Evolutionary conservation across 2,113 vertebrate genomes (phyloP).

Genomic region (Pomatorhinus ruficollis): DNA sequence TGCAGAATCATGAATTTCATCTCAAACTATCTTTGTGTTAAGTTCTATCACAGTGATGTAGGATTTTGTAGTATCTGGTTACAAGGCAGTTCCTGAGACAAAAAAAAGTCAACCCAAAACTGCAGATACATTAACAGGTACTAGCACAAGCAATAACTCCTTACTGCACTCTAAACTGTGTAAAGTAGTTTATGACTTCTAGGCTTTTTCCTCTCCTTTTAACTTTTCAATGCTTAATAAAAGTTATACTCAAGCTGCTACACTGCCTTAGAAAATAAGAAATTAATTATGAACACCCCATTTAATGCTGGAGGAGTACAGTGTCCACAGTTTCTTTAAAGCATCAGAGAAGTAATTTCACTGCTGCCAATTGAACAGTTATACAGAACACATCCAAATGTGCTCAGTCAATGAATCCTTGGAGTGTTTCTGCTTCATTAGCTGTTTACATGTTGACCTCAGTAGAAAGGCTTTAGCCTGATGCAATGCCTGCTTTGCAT

Average conservation of each 20-base stretch:
- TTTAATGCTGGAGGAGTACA: conserved; percentile 26
- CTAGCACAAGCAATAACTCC: conserved; percentile 22
- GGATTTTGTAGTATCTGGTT: background rate
- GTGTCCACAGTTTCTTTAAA: conserved; percentile 47
- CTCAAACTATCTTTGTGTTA: background rate
- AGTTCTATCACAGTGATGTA: background rate
- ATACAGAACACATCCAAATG: conserved; percentile 50
- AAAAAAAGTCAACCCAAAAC: background rate
- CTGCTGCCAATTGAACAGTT: conserved; percentile 37
- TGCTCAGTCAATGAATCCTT: conserved; percentile 58
- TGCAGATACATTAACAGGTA: background rate
- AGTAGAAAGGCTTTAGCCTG: conserved; percentile 42
- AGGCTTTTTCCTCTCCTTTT: conserved; percentile 16
- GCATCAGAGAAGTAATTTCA: conserved; percentile 47
- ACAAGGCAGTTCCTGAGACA: conserved; percentile 1
- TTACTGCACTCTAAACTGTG: background rate
- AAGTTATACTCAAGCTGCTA: conserved; percentile 39
- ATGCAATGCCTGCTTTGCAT: conserved; percentile 41
- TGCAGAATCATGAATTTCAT: background rate
- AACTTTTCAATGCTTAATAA: conserved; percentile 51
- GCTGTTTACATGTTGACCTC: conserved; percentile 70
- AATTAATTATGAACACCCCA: conserved; percentile 69
- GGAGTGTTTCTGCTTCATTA: conserved; percentile 72
- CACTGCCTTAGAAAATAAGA: conserved; percentile 55
- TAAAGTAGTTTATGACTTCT: conserved; percentile 27